These are phyloP conservation scores for Andrena marginata DNA, from an alignment of 2,888 invertebrate genomes.

Conservation along the genomic window DNA sequence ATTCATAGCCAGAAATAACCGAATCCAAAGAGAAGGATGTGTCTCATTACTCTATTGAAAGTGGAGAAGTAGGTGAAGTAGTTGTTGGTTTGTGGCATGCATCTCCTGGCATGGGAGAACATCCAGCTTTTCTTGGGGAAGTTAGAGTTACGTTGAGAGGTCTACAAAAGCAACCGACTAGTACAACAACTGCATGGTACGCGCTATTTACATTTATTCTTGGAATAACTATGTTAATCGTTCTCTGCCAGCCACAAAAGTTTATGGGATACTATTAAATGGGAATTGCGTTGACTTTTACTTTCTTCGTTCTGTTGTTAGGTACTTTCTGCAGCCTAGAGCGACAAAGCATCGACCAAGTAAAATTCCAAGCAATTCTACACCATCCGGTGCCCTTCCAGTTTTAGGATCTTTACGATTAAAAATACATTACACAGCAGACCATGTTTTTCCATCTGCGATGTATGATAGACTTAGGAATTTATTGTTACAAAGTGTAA, in stretches of 20 bases:
- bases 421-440: conserved; percentile 94
- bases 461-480: conserved; percentile 92
- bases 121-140: conserved; percentile 95
- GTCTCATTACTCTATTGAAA: conserved; percentile 84
- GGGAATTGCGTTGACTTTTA: neutral
- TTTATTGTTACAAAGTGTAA: conserved; percentile 91
- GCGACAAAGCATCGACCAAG: conserved; percentile 87
- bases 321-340: conserved; percentile 92
- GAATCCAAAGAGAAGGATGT: conserved; percentile 83
- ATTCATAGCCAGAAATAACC: conserved; percentile 78
- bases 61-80: conserved; percentile 92
- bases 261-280: neutral
- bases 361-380: conserved; percentile 88
- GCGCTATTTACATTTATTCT: neutral
- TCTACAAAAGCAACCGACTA: conserved; percentile 87
- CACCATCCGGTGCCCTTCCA: conserved; percentile 91
- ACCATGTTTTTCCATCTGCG: conserved; percentile 94
- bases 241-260: neutral
- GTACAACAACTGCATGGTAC: conserved; percentile 91
- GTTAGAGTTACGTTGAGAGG: conserved; percentile 92
- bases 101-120: conserved; percentile 90
- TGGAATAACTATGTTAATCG: neutral
- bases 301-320: conserved; percentile 78
- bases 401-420: conserved; percentile 94
- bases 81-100: conserved; percentile 95